These are phyloP conservation scores for Bimastos eiseni DNA, from an alignment of 2,888 invertebrate genomes.

Conservation along the genomic window DNA sequence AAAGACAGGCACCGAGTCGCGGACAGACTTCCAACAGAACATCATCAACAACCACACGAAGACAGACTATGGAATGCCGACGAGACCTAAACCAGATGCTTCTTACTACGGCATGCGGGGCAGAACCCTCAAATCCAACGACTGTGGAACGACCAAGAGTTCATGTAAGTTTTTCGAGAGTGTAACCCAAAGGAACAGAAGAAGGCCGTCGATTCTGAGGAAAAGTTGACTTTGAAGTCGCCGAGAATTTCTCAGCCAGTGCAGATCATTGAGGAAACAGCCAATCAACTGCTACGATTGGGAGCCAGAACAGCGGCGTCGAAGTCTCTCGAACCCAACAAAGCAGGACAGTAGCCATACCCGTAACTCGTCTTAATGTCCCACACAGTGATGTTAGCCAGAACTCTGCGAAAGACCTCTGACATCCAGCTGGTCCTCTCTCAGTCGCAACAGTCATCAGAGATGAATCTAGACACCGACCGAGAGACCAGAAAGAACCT, in stretches of 20 bases:
- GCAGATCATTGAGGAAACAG: no score
- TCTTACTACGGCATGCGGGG: no score
- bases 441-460: background rate
- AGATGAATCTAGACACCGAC: background rate
- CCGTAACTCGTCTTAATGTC: background rate
- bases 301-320: background rate
- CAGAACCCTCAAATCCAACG: background rate
- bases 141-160: background rate
- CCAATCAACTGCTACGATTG: background rate
- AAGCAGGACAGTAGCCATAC: background rate
- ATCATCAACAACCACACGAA: background rate
- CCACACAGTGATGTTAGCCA: background rate
- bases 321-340: background rate
- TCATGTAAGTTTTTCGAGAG: no score
- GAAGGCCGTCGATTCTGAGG: no score
- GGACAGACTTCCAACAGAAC: background rate
- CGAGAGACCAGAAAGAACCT: background rate
- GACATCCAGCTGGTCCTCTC: background rate
- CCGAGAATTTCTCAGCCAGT: background rate
- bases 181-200: background rate
- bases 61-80: conserved; percentile 4
- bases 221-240: background rate
- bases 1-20: background rate
- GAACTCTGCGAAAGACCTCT: background rate
- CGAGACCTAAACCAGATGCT: background rate